Base-by-base conservation (phyloP, 1,140 invertebrate species). In the Solenopsis fugax region DNA sequence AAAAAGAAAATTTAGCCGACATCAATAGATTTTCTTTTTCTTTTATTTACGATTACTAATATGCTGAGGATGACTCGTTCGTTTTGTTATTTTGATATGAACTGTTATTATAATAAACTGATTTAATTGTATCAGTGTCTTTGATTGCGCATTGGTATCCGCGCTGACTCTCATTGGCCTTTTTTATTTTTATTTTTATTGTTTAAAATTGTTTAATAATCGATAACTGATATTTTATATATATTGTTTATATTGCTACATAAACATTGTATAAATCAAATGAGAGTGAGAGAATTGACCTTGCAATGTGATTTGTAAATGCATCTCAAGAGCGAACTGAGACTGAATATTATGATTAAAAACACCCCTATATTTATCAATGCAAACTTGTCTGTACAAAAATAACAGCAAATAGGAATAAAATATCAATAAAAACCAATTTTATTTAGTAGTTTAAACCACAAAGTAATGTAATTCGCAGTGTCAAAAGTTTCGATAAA, bases 291-390 rank as follows among this genome's bases (percentile, higher is more conserved):
- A 52, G 5, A 34, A 9, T 0, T 34, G n/a, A 21, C 0, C 34
- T 56, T 34, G 52, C n/a, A n/a, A 73, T 29, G 34, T 54, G 29
- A 37, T 10, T 4, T 29, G 48, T 29, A 52, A 52, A 72, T 52
- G 9, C 13, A 54, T 52, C 18, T 73, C 16, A 37, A 54, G n/a
- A 75, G 5, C 12, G 24, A 21, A 54, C 52, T 54, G 24, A 13
- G 24, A 13, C 37, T 13, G 13, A 72, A 34, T 72, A n/a, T 29
- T 72, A 10, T 24, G 16, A 9, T 41, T 16, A 5, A 54, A 72
- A 54, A 72, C n/a, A n/a, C 50, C 18, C 18, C 2, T 24, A 58
- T 69, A 58, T 69, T 72, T 54, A 29, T 72, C 69, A 3, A 72
- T 34, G 18, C 2, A 64, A 34, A 64, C 16, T 24, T 10, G 4